A percentile compares a stretch with the other conserved stretches of the same genome.
These are phyloP conservation scores for Trichonephila clavata DNA, from an alignment of 1,140 invertebrate species.

Conservation along the genomic window DNA sequence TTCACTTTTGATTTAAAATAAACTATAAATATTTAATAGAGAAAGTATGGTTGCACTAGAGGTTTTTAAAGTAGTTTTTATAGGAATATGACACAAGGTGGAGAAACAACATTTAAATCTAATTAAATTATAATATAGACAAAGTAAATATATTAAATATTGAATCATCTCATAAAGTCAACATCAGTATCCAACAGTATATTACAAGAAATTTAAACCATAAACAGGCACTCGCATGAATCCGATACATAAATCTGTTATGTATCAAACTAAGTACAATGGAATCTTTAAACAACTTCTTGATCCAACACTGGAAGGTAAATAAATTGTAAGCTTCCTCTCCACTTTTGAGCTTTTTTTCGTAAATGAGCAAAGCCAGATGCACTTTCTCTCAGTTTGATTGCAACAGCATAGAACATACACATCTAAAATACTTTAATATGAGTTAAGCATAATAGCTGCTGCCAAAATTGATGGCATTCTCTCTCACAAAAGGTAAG, in stretches of 20 bases:
- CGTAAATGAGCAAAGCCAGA: constrained; percentile 21
- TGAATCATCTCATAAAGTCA: neutral
- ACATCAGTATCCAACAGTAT: constrained; percentile 44
- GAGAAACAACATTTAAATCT: neutral
- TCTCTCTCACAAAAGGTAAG: neutral
- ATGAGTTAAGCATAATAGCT: neutral
- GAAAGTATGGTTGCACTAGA: too few relatives aligned
- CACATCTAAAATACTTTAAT: neutral
- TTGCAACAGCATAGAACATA: constrained; percentile 12
- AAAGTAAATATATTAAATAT: neutral
- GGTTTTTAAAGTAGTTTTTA: too few relatives aligned
- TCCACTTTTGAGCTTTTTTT: neutral
- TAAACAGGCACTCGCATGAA: constrained; percentile 21
- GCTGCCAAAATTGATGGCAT: neutral
- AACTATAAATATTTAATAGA: too few relatives aligned
- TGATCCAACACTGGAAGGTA: neutral
- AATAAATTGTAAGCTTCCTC: neutral
- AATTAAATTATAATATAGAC: neutral
- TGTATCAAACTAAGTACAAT: neutral
- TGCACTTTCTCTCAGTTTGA: constrained; percentile 19
- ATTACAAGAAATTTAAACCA: constrained; percentile 17
- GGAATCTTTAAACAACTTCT: neutral
- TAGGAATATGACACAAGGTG: too few relatives aligned
- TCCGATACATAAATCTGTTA: constrained; percentile 1
- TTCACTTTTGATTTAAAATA: too few relatives aligned